Evolutionary conservation across 2,888 invertebrate species (phyloP).

Genomic region (Oxyteleia sp.): DNA sequence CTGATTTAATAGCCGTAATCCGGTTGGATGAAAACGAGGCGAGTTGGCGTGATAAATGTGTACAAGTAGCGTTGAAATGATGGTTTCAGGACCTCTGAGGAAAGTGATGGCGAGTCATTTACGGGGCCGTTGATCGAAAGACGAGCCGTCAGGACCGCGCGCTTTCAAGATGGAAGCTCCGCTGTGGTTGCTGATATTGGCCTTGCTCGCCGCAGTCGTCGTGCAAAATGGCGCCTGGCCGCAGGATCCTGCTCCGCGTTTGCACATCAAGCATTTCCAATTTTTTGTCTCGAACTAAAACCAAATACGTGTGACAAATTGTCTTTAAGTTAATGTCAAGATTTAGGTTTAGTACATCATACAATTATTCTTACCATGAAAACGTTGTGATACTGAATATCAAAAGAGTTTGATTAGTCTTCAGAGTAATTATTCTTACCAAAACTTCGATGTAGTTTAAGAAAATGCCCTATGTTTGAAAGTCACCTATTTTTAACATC

Average conservation of each 20-base stretch:
- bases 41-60: constrained; percentile 19
- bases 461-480: no score
- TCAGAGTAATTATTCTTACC: no score
- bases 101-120: constrained; percentile 81
- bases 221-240: constrained; percentile 91
- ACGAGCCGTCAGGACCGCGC: constrained; percentile 79
- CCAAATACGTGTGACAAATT: no score
- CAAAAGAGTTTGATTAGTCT: no score
- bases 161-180: constrained; percentile 82
- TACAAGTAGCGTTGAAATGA: constrained; percentile 43
- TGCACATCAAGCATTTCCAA: constrained; percentile 89
- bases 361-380: no score
- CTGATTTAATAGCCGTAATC: constrained; percentile 37
- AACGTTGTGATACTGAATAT: no score
- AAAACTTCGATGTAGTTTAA: no score
- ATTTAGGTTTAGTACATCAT: no score
- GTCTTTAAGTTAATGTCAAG: no score
- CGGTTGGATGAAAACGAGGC: constrained; percentile 30
- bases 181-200: constrained; percentile 83
- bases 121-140: constrained; percentile 81
- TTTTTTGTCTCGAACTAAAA: no score
- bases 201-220: constrained; percentile 89
- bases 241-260: constrained; percentile 91
- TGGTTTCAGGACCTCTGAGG: constrained; percentile 77
- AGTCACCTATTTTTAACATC: no score